Evolutionary conservation across 2,113 vertebrate species (phyloP), one percentile per base, ranked within the genome.

Genomic region (Cyprinodon tularosa): DNA sequence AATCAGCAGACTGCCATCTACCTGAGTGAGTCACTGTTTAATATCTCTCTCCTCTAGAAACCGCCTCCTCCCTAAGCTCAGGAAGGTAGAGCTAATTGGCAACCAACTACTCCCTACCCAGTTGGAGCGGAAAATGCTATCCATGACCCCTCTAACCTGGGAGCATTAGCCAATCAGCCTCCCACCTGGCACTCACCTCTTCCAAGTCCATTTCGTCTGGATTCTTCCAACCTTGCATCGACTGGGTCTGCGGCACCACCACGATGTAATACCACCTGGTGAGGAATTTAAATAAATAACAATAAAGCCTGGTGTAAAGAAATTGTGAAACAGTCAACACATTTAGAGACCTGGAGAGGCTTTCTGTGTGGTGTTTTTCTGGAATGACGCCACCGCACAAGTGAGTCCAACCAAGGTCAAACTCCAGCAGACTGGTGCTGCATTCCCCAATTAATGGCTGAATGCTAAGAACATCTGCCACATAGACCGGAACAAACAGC

Each of bases 201-300:
- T 98, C 97, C 91, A 99, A 93, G 87, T 98, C 96, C 93, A 99
- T 96, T 78, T 98, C 97, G 68, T 99, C 97, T 0, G 98, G 97
- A 0, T 95, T 97, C 84, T 93, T 94, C 96, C 96, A 96, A 9
- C 79, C 94, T 0, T 86, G 90, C 0, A 91, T 53, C 12, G 93
- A 92, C 53, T 85, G 81, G 73, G 96, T 96, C 0, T 95, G 89
- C 38, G 97, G 97, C 73, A 99, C 95, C 71, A 99, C 97, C 83
- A 98, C 96, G 0, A 99, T 96, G 90, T 97, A 99, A 92, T 97
- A 99, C 95, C 96, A 99, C 93, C 98, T 99, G 91, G 62, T 64
- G 89, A 86, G 87, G 68, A 62, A 38, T 39, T 15, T 9, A 67
- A 37, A 42, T 20, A 17, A 47, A 48, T 20, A 20, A 68, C 77